Percentiles rank a stretch among this genome's conserved stretches.
Evolutionary conservation across 2,113 vertebrate genomes (phyloP).

Genomic region (Datnioides undecimradiatus): DNA sequence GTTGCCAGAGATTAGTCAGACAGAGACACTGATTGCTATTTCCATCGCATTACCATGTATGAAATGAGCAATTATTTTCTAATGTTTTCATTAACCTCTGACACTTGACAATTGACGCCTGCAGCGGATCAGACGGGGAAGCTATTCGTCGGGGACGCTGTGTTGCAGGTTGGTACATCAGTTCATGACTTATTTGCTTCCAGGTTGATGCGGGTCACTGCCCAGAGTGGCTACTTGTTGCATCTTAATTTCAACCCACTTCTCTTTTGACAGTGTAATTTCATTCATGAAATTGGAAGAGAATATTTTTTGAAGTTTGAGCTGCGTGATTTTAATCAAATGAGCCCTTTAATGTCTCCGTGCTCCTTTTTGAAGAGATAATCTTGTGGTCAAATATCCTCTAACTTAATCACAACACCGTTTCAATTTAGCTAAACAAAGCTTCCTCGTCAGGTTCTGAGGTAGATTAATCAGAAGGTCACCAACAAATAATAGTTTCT

Average conservation of each 20-base stretch:
- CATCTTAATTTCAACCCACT: slow-evolving; percentile 48
- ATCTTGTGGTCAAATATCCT: background rate
- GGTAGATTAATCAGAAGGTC: background rate
- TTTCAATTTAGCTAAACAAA: background rate
- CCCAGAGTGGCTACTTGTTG: slow-evolving; percentile 21
- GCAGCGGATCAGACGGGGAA: slow-evolving; percentile 94
- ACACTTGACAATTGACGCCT: slow-evolving; percentile 74
- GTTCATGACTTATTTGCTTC: slow-evolving; percentile 38
- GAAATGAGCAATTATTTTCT: slow-evolving; percentile 76
- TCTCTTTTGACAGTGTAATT: slow-evolving; percentile 48
- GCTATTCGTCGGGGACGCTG: slow-evolving; percentile 93
- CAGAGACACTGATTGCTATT: slow-evolving; percentile 70
- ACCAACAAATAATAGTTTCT: background rate
- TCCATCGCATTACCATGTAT: slow-evolving; percentile 68
- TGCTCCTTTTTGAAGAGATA: slow-evolving; percentile 8
- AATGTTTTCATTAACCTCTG: slow-evolving; percentile 85
- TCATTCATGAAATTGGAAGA: background rate
- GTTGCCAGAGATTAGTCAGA: slow-evolving; percentile 63
- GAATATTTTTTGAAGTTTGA: background rate
- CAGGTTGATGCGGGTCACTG: slow-evolving; percentile 45
- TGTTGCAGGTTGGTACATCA: slow-evolving; percentile 90
- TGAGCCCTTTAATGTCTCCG: background rate
- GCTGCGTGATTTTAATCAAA: slow-evolving; percentile 2
- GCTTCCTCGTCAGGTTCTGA: background rate
- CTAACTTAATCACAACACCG: background rate